Percentiles rank a stretch among this genome's conserved stretches.
Conservation (phyloP, 1,140 invertebrate genomes). For the Aphelinus atriplicis region DNA sequence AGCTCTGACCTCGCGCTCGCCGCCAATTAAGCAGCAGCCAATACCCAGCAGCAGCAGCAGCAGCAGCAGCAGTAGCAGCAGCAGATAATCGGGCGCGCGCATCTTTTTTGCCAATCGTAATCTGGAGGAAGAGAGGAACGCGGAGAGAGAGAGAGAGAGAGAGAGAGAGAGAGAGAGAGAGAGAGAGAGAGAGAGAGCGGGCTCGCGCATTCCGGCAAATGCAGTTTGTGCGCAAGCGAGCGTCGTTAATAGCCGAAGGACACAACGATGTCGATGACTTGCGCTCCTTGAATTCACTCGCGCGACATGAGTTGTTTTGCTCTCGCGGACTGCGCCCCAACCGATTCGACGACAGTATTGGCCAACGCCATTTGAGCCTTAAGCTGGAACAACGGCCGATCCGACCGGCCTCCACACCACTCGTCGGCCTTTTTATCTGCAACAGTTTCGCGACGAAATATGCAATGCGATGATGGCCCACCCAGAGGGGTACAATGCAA, state of each 20-base stretch:
- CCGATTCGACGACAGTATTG: too few species aligned
- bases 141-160: slow-evolving; percentile 16
- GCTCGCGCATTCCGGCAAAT: slow-evolving; percentile 1
- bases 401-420: too few species aligned
- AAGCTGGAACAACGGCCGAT: too few species aligned
- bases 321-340: too few species aligned
- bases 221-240: neutral
- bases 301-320: too few species aligned
- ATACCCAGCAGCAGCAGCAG: too few species aligned
- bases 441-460: too few species aligned
- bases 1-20: slow-evolving; percentile 17
- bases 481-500: too few species aligned
- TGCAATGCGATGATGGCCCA: too few species aligned
- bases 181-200: neutral
- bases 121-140: neutral
- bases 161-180: slow-evolving; percentile 26
- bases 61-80: neutral
- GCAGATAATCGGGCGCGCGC: neutral
- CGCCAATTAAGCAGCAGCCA: slow-evolving; percentile 28
- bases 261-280: slow-evolving; percentile 57
- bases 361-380: too few species aligned
- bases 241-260: slow-evolving; percentile 58
- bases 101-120: slow-evolving; percentile 6
- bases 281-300: too few species aligned
- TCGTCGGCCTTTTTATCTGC: too few species aligned